Evolutionary conservation across 2,888 invertebrate species (phyloP).

Genomic region (Dynastes grantii): DNA sequence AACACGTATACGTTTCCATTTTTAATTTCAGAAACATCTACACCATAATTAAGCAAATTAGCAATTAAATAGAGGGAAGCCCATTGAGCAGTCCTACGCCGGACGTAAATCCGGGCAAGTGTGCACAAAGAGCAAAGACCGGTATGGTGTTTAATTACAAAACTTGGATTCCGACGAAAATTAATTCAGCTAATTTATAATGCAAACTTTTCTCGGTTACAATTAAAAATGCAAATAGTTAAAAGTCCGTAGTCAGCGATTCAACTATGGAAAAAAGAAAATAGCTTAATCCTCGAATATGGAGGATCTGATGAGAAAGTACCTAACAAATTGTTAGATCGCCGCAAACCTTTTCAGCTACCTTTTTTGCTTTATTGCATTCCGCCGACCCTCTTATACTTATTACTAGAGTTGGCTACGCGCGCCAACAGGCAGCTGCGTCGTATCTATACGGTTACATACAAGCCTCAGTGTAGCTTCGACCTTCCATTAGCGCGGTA

Average conservation of each 20-base stretch:
- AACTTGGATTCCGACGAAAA: conserved; percentile 29
- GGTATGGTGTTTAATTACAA: conserved; percentile 35
- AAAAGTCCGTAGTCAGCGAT: not conserved
- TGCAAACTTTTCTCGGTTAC: conserved; percentile 28
- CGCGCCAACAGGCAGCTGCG: too few relatives aligned
- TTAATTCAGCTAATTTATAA: conserved; percentile 43
- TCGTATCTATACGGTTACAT: too few relatives aligned
- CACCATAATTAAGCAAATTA: conserved; percentile 32
- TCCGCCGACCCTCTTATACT: too few relatives aligned
- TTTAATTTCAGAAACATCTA: conserved; percentile 12
- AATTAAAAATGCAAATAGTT: conserved; percentile 44
- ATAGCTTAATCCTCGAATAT: too few relatives aligned
- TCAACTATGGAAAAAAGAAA: not conserved
- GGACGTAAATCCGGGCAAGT: conserved; percentile 34
- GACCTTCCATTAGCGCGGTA: too few relatives aligned
- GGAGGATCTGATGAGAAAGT: too few relatives aligned
- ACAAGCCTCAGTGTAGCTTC: too few relatives aligned
- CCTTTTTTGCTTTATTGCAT: too few relatives aligned
- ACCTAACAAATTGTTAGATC: too few relatives aligned
- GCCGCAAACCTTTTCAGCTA: too few relatives aligned
- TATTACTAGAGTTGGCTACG: too few relatives aligned
- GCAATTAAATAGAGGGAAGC: conserved; percentile 19
- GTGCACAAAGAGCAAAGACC: conserved; percentile 27
- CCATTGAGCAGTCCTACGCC: not conserved
- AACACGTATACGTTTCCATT: not conserved